Conservation (phyloP, 2,888 invertebrate species). For the Synergus itoensis region DNA sequence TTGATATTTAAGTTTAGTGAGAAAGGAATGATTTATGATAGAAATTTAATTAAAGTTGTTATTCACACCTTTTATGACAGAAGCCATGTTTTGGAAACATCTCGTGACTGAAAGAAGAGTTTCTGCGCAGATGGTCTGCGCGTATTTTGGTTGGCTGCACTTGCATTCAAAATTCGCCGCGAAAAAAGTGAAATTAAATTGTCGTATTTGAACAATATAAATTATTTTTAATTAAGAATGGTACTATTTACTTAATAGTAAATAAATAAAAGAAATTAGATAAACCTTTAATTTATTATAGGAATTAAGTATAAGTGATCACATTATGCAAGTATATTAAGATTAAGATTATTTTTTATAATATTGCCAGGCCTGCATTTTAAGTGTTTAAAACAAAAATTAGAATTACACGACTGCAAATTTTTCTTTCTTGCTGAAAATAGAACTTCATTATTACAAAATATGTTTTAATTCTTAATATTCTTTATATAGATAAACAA, state of each 20-base stretch:
- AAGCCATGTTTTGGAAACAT: constrained; percentile 68
- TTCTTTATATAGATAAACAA: too few species aligned
- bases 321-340: too few species aligned
- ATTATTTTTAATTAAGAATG: too few species aligned
- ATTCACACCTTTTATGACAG: constrained; percentile 74
- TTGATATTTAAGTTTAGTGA: constrained; percentile 6
- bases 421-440: too few species aligned
- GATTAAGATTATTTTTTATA: neutral
- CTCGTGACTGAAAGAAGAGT: constrained; percentile 8
- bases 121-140: neutral
- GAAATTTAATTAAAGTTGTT: neutral
- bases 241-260: too few species aligned
- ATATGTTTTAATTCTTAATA: too few species aligned
- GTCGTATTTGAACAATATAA: neutral
- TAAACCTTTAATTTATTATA: too few species aligned
- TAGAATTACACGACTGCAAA: too few species aligned
- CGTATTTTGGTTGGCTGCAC: neutral
- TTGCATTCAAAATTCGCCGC: neutral
- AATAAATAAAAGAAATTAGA: too few species aligned
- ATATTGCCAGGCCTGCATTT: neutral
- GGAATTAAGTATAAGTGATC: too few species aligned
- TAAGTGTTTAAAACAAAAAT: neutral
- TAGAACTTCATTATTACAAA: too few species aligned
- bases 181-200: neutral
- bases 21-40: constrained; percentile 42